phyloP scores from a whole-genome alignment of 2,113 vertebrate genomes.

The Ceyx cyanopectus region DNA sequence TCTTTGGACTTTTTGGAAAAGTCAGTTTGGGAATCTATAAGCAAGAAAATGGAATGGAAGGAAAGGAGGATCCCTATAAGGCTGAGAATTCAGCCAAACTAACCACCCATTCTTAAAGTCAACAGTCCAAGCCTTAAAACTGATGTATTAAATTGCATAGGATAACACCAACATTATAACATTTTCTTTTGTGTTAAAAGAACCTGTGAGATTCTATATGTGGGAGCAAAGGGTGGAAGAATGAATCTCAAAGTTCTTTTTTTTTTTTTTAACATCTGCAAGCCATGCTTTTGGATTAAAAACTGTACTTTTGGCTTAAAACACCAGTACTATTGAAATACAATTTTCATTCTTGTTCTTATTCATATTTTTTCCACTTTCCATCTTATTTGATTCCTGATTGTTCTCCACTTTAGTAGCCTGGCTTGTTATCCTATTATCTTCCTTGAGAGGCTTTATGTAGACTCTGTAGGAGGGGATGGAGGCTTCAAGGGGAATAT shows the following conservation, averaged over 20 bases:
- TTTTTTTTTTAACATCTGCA: slow-evolving; percentile 33
- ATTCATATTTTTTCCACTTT: slow-evolving; percentile 7
- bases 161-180: not conserved
- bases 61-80: slow-evolving; percentile 1
- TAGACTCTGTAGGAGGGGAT: slow-evolving; percentile 11
- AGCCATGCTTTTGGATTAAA: not conserved
- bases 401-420: slow-evolving; percentile 7
- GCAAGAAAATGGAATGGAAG: not conserved
- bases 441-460: slow-evolving; percentile 36
- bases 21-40: not conserved
- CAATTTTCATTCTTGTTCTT: slow-evolving; percentile 24
- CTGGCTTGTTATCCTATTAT: slow-evolving; percentile 33
- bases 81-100: not conserved
- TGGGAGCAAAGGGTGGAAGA: not conserved
- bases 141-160: not conserved
- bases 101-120: slow-evolving; percentile 4
- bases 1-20: not conserved
- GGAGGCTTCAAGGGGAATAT: not conserved
- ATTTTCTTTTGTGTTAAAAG: slow-evolving; percentile 28
- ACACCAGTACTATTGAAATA: slow-evolving; percentile 2
- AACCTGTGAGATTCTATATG: not conserved
- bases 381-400: slow-evolving; percentile 16
- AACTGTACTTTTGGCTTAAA: not conserved
- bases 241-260: slow-evolving; percentile 17
- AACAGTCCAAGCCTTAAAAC: not conserved